A percentile compares a stretch with the other conserved stretches of the same genome.
These are phyloP conservation scores for Pollicipes pollicipes DNA, from an alignment of 1,140 invertebrate genomes.

Conservation along the genomic window DNA sequence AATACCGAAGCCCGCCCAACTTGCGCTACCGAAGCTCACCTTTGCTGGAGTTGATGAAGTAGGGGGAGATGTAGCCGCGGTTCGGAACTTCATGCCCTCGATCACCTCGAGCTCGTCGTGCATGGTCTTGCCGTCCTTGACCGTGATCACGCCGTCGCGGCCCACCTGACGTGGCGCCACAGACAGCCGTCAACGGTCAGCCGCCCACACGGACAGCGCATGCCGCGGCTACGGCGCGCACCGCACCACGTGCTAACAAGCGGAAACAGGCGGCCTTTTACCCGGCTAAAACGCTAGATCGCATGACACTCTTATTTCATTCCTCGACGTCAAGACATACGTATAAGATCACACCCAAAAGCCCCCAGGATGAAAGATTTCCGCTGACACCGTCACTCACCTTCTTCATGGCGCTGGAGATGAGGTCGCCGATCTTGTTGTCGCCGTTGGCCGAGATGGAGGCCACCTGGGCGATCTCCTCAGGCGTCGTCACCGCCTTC, in stretches of 20 bases:
- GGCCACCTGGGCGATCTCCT: constrained; percentile 99
- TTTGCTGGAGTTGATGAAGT: constrained; percentile 98
- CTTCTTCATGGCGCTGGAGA: constrained; percentile 98
- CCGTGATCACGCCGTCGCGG: constrained; percentile 95
- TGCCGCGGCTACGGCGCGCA: no score
- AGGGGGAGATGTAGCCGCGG: constrained; percentile 97
- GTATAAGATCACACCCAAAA: no score
- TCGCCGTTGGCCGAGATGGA: constrained; percentile 99
- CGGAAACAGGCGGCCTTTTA: no score
- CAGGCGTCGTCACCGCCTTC: constrained; percentile 86
- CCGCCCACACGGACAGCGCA: no score
- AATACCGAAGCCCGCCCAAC: no score
- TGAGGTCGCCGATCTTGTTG: constrained; percentile 70
- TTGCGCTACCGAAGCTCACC: no score
- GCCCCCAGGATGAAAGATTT: no score
- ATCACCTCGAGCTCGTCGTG: constrained; percentile 59
- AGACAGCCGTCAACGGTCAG: no score
- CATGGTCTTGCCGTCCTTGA: constrained; percentile 98
- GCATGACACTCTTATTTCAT: no score
- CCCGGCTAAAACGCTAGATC: no score
- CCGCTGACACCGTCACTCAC: constrained; percentile 10
- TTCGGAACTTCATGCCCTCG: constrained; percentile 99
- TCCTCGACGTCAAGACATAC: no score
- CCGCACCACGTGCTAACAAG: no score
- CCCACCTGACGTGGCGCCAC: constrained; percentile 37